Evolutionary conservation across 2,113 vertebrate species (phyloP).

Genomic region (Prinia subflava): DNA sequence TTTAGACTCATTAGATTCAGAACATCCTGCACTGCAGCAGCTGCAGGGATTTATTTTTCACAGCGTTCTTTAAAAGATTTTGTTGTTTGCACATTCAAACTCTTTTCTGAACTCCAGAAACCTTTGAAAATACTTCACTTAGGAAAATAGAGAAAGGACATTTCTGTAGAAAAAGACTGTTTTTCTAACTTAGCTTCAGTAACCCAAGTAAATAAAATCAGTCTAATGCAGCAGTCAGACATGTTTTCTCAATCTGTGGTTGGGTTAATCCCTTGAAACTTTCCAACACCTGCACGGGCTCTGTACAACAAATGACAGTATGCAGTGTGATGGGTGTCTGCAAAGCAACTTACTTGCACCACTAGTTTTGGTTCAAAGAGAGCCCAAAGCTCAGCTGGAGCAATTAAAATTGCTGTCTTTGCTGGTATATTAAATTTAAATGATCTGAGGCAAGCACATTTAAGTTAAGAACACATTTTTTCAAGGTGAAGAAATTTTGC

Average conservation of each 20-base stretch:
- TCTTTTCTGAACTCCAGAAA: neutral
- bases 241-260: neutral
- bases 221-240: neutral
- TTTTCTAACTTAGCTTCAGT: neutral
- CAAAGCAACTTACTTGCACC: neutral
- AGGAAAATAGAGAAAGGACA: neutral
- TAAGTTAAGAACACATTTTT: neutral
- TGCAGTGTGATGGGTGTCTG: neutral
- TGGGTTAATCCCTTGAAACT: neutral
- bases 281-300: neutral
- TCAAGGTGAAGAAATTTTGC: neutral
- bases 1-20: neutral
- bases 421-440: neutral
- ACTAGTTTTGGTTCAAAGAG: neutral
- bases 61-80: neutral
- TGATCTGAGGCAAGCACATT: neutral
- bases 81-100: neutral
- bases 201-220: neutral
- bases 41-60: neutral
- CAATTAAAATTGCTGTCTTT: neutral
- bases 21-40: neutral
- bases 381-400: neutral
- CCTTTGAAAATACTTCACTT: neutral
- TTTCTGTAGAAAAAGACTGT: neutral
- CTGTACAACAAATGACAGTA: neutral